phyloP scores from a whole-genome alignment of 2,797 vertebrate species.

The Petrocephalus sullivani region DNA sequence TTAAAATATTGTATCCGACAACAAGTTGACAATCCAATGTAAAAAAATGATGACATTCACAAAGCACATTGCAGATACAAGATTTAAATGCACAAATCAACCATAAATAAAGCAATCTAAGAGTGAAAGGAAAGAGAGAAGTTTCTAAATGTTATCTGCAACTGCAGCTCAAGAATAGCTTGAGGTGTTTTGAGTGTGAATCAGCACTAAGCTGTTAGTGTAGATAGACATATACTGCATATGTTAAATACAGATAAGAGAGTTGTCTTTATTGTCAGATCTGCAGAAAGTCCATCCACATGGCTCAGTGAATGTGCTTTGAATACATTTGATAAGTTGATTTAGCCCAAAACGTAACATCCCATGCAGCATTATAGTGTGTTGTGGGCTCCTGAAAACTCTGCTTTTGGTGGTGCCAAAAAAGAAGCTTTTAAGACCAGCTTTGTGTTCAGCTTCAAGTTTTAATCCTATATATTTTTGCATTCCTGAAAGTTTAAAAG shows the following conservation, averaged over 20 bases:
- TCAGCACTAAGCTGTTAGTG: constrained; percentile 68
- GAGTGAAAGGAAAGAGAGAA: constrained; percentile 64
- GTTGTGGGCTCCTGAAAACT: constrained; percentile 72
- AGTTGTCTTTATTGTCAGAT: constrained; percentile 68
- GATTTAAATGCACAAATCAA: constrained; percentile 55
- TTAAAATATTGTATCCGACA: constrained; percentile 22
- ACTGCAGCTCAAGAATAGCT: constrained; percentile 71
- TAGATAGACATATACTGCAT: constrained; percentile 69
- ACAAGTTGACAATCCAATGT: constrained; percentile 19
- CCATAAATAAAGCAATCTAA: constrained; percentile 39
- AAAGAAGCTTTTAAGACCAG: constrained; percentile 70
- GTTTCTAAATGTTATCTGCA: constrained; percentile 71
- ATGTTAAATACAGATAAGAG: constrained; percentile 81
- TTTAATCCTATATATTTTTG: constrained; percentile 64
- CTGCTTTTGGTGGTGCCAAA: constrained; percentile 68
- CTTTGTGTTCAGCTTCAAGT: constrained; percentile 63
- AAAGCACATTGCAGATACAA: constrained; percentile 33
- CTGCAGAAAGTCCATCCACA: constrained; percentile 67
- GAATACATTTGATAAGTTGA: constrained; percentile 79
- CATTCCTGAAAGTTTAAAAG: constrained; percentile 13
- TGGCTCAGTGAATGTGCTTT: constrained; percentile 74
- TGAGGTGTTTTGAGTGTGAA: constrained; percentile 72
- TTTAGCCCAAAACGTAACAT: constrained; percentile 72
- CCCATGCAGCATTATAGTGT: constrained; percentile 66
- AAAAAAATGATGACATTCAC: constrained; percentile 44